phyloP scores from a whole-genome alignment of 2,113 vertebrate genomes.

The Myocastor coypus region DNA sequence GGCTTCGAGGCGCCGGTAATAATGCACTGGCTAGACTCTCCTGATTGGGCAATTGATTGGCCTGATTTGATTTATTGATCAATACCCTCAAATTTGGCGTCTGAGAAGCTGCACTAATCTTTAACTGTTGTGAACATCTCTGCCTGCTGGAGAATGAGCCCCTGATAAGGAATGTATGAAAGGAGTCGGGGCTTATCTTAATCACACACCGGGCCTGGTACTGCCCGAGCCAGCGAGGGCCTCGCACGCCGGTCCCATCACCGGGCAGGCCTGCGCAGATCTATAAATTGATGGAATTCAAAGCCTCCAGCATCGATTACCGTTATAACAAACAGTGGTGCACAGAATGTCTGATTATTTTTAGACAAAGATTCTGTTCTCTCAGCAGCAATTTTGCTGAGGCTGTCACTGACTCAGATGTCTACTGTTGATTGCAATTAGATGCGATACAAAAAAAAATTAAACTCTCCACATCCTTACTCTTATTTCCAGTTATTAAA shows the following conservation, averaged over 20 bases:
- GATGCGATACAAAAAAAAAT: conserved; percentile 96
- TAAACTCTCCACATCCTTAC: conserved; percentile 93
- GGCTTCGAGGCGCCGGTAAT: conserved; percentile 93
- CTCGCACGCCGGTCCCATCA: conserved; percentile 92
- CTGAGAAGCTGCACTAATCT: conserved; percentile 96
- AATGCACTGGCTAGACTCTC: conserved; percentile 95
- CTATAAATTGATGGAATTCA: conserved; percentile 99
- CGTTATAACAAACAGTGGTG: conserved; percentile 99
- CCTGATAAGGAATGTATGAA: conserved; percentile 95
- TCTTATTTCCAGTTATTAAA: conserved; percentile 91
- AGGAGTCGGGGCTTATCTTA: conserved; percentile 96
- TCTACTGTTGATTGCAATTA: conserved; percentile 99
- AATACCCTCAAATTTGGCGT: conserved; percentile 95
- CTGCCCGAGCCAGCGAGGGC: conserved; percentile 83
- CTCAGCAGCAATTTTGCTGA: conserved; percentile 99
- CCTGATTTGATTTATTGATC: conserved; percentile 99
- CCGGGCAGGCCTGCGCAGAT: conserved; percentile 98
- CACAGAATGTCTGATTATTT: conserved; percentile 99
- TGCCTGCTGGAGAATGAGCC: conserved; percentile 92
- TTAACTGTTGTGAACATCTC: conserved; percentile 94
- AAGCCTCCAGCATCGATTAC: conserved; percentile 99
- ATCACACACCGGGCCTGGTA: conserved; percentile 89
- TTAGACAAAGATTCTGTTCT: conserved; percentile 99
- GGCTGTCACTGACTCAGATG: conserved; percentile 99
- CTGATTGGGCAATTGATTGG: conserved; percentile 98